Evolutionary conservation across 2,113 vertebrate species (phyloP).

Genomic region (Acrocephalus kingi): DNA sequence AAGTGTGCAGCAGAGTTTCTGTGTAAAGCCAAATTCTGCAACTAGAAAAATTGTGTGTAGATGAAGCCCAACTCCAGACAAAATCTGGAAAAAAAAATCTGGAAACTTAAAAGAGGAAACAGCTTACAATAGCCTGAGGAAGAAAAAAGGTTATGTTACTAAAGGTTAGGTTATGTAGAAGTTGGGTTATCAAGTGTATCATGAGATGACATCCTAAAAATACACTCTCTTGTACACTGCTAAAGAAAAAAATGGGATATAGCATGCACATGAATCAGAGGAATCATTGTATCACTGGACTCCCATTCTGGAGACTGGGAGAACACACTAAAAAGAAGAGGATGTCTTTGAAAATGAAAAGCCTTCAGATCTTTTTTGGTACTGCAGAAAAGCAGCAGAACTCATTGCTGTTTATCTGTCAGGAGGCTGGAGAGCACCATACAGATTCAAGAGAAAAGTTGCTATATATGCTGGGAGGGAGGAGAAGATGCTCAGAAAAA

Average conservation of each 20-base stretch:
- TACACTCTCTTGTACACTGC: background rate
- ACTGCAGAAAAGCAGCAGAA: background rate
- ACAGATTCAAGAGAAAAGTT: background rate
- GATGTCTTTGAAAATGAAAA: constrained; percentile 11
- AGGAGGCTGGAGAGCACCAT: background rate
- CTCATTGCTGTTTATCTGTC: background rate
- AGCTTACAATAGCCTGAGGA: background rate
- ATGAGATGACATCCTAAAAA: background rate
- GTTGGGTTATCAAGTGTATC: background rate
- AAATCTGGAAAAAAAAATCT: background rate
- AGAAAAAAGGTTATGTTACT: background rate
- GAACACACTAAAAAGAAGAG: background rate
- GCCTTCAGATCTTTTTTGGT: background rate
- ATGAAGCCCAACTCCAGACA: no score
- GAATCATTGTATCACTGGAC: background rate
- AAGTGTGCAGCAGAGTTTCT: background rate
- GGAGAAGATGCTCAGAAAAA: background rate
- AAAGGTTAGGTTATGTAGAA: background rate
- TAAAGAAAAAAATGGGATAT: background rate
- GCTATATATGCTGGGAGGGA: background rate
- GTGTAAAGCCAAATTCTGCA: background rate
- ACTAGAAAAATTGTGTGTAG: background rate
- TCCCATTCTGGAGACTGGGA: background rate
- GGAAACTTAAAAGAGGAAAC: background rate
- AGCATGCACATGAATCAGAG: background rate